phyloP scores from a whole-genome alignment of 2,888 invertebrate genomes.

The Prosopocoilus inquinatus region DNA sequence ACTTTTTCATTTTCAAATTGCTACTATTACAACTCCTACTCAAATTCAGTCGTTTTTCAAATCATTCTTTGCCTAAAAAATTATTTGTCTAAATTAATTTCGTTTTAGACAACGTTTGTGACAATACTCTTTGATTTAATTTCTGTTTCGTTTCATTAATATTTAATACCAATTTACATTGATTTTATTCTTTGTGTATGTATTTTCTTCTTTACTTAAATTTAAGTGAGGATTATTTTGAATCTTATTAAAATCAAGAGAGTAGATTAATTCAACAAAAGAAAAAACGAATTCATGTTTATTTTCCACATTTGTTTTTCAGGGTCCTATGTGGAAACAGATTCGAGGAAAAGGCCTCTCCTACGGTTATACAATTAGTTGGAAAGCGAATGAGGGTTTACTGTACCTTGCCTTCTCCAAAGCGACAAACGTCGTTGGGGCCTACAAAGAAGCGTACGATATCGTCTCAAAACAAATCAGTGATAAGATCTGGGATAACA shows the following conservation, averaged over 20 bases:
- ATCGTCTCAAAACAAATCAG: conserved; percentile 68
- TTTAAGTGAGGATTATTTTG: too few relatives aligned
- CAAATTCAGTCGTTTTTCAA: background rate
- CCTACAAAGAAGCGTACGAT: conserved; percentile 73
- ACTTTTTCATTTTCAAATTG: background rate
- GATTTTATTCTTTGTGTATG: too few relatives aligned
- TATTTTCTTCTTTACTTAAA: too few relatives aligned
- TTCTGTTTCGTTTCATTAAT: too few relatives aligned
- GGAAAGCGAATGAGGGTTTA: conserved; percentile 66
- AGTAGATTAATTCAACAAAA: too few relatives aligned
- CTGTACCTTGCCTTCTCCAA: conserved; percentile 71
- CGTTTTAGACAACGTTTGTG: too few relatives aligned
- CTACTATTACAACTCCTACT: background rate
- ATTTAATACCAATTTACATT: too few relatives aligned
- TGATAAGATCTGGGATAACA: conserved; percentile 66
- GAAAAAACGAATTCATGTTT: too few relatives aligned
- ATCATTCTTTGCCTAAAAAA: too few relatives aligned
- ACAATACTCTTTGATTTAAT: too few relatives aligned
- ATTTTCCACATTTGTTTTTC: conserved; percentile 18
- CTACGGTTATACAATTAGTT: conserved; percentile 70
- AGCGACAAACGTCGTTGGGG: conserved; percentile 75
- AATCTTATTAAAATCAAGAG: too few relatives aligned
- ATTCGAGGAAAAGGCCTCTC: conserved; percentile 85
- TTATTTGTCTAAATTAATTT: too few relatives aligned
- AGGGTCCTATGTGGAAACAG: conserved; percentile 87